Evolutionary conservation across 2,797 vertebrate genomes (phyloP).

Genomic region (Naso thynnoides): DNA sequence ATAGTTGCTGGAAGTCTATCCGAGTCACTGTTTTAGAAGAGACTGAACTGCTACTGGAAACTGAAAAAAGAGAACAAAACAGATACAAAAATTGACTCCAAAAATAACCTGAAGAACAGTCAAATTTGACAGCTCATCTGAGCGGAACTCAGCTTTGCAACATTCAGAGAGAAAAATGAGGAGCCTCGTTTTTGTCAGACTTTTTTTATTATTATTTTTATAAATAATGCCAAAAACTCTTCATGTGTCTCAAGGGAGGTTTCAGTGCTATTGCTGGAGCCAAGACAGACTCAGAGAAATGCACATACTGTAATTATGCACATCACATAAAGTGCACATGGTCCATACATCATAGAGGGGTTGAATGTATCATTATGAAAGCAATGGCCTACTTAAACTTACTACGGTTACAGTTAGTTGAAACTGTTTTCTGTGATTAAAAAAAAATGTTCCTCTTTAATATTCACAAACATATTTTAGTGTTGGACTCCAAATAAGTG

Average conservation of each 20-base stretch:
- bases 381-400: neutral
- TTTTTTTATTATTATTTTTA: slow-evolving; percentile 24
- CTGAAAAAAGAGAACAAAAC: slow-evolving; percentile 24
- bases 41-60: slow-evolving; percentile 3
- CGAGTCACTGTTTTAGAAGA: slow-evolving; percentile 23
- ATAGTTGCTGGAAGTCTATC: slow-evolving; percentile 13
- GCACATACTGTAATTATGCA: slow-evolving; percentile 27
- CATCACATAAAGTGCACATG: slow-evolving; percentile 4
- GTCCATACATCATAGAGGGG: neutral
- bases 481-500: slow-evolving; percentile 38
- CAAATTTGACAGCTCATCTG: slow-evolving; percentile 48
- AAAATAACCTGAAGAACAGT: slow-evolving; percentile 57
- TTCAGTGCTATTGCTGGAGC: slow-evolving; percentile 49
- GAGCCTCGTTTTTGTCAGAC: neutral
- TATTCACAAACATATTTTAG: slow-evolving; percentile 44
- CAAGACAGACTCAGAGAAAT: slow-evolving; percentile 32
- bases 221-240: slow-evolving; percentile 53
- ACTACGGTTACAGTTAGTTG: neutral
- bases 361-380: neutral
- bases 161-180: slow-evolving; percentile 38
- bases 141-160: slow-evolving; percentile 34
- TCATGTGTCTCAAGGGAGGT: slow-evolving; percentile 51
- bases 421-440: neutral
- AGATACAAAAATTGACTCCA: slow-evolving; percentile 18
- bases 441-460: slow-evolving; percentile 9